Conservation (phyloP, 2,113 vertebrate genomes). For the Mohoua ochrocephala region DNA sequence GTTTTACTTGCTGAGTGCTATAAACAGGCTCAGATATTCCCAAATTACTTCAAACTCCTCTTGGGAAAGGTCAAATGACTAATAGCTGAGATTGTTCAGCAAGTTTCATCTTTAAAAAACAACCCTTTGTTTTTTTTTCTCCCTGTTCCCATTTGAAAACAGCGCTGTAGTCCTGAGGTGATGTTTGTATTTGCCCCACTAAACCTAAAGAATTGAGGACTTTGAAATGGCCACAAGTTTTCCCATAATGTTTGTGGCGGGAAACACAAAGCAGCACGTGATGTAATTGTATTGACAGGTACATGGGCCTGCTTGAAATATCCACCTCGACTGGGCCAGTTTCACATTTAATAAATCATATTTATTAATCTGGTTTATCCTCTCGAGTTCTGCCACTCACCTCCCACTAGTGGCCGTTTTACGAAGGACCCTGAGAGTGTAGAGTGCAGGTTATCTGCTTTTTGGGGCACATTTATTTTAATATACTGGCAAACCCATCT, state of each 20-base stretch:
- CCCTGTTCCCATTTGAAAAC: background rate
- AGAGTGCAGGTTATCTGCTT: background rate
- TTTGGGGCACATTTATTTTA: background rate
- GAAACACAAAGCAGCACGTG: background rate
- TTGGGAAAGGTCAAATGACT: background rate
- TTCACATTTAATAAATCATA: background rate
- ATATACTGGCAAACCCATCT: background rate
- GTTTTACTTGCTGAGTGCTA: background rate
- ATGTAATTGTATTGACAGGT: background rate
- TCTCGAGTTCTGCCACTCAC: background rate
- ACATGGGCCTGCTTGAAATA: background rate
- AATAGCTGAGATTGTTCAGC: background rate
- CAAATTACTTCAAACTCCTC: background rate
- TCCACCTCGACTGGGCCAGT: accelerated
- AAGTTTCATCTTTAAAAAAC: background rate
- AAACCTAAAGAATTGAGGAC: background rate
- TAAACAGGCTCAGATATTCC: background rate
- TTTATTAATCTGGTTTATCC: background rate
- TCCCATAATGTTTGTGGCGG: background rate
- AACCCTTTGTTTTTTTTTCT: background rate
- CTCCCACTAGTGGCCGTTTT: background rate
- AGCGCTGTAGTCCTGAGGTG: background rate
- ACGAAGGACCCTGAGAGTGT: background rate
- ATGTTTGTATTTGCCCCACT: background rate
- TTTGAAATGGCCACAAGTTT: background rate